Base-by-base conservation (phyloP, 2,888 invertebrate species). In the Ptilodon capucinus region DNA sequence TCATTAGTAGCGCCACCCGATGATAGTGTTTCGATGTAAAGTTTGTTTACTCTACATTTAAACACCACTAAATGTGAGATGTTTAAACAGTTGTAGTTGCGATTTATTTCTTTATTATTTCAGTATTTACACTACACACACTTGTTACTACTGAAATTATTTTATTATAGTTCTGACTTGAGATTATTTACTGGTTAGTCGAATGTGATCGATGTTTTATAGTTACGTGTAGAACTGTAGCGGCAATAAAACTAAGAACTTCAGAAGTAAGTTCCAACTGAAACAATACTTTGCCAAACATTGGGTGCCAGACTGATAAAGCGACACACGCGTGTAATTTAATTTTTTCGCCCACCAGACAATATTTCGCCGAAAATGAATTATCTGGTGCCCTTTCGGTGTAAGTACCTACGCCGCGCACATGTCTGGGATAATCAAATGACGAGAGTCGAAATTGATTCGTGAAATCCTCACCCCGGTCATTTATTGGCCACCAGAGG, bases 321-420 rank as follows among this genome's bases (percentile, higher is more conserved):
- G 65, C 68, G 63, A 58, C 60, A 65, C 63, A 57, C 46, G 66
- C 56, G 61, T 60, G 52, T 71, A 76, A 76, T 76, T 75, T 61
- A 70, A 74, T 76, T 76, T 69, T 72, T 73, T 68, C 67, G 63
- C 60, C 61, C 63, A 58, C 52, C 76, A 75, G 74, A 78, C 76
- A 79, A 79, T 80, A 79, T 80, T 81, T 73, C 73, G 68, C 51
- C 71, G 63, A 81, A 84, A 84, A 81, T 78, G 77, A 82, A 84
- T 85, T 82, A 84, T 74, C 72, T 71, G 62, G 71, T 71, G 70
- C 81, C 79, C 78, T 76, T 81, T 73, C 76, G 65, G 64, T 73
- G 66, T 63, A 61, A 64, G 64, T 65, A 64, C n/a, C n/a, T n/a
- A n/a, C 63, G 58, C 50, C 49, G 57, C 53, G 58, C 67, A 66